These are phyloP conservation scores for Sinocyclocheilus grahami DNA, from an alignment of 2,113 vertebrate genomes.

Conservation along the genomic window DNA sequence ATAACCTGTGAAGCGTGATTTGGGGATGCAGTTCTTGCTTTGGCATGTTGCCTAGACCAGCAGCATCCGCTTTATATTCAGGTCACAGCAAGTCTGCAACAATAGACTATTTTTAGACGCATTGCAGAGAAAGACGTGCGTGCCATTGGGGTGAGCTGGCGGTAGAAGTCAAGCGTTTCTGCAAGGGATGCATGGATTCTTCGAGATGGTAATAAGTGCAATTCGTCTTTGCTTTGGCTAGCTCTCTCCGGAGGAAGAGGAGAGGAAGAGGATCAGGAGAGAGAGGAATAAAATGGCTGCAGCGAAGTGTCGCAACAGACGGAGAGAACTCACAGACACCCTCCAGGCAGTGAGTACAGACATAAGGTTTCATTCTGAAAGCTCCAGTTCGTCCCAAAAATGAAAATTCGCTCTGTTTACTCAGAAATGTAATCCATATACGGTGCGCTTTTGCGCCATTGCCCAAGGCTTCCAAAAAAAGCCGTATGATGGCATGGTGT, in stretches of 20 bases:
- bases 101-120: slow-evolving; percentile 80
- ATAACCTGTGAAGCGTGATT: not conserved
- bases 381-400: not conserved
- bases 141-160: slow-evolving; percentile 53
- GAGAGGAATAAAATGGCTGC: slow-evolving; percentile 99
- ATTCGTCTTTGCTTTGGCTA: slow-evolving; percentile 64
- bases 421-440: not conserved
- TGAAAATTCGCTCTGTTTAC: not conserved
- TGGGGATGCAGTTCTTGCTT: slow-evolving; percentile 59
- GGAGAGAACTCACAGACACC: slow-evolving; percentile 92
- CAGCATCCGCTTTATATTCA: slow-evolving; percentile 77
- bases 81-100: slow-evolving; percentile 80
- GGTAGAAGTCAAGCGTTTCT: slow-evolving; percentile 39
- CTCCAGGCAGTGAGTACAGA: slow-evolving; percentile 89
- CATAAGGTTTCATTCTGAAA: not conserved
- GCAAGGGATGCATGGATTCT: slow-evolving; percentile 53
- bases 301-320: slow-evolving; percentile 95
- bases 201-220: slow-evolving; percentile 57
- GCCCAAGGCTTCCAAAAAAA: not conserved
- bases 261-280: slow-evolving; percentile 91
- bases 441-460: not conserved
- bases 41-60: slow-evolving; percentile 68
- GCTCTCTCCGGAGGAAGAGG: slow-evolving; percentile 95
- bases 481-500: not conserved
- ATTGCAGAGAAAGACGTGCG: slow-evolving; percentile 72